Base-by-base conservation (phyloP, 2,888 invertebrate species). In the Metopia argyrocephala region DNA sequence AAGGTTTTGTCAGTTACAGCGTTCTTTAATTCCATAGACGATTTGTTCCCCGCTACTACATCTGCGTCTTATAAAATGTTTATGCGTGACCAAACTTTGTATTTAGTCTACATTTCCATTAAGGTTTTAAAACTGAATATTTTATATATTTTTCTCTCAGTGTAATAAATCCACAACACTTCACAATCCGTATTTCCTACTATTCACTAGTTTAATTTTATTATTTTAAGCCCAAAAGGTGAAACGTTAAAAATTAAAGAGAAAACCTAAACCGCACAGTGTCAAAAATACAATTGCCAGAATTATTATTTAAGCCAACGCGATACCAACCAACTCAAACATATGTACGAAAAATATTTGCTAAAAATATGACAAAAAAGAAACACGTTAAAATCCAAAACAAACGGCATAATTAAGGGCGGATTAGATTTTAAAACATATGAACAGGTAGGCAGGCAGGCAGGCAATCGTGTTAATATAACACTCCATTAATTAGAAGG, bases 211-310 rank as follows among this genome's bases (percentile, higher is more conserved):
- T 15, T 38, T 9, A 38, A 38, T 48, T 48, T n/a, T 6, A 20
- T 15, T 56, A 56, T 56, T 25, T 6, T 27, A 6, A 56, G 27
- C 27, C n/a, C 56, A 56, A 56, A 56, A 56, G 56, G 27, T 56
- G 18, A 12, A 28, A 56, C 7, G 18, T 56, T 27, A 56, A 5
- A 18, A n/a, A 52, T 52, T 21, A 20, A n/a, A n/a, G 27, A 27
- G 1, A 27, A 56, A 56, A 56, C n/a, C n/a, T n/a, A 27, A 38
- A 4, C 38, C 38, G 15, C 38, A 38, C 38, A 38, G 56, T 46
- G 46, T 23, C 45, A 21, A 62, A 45, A 45, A 12, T 15, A 25
- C 15, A 15, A 25, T 18, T 18, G 27, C 28, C 56, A 56, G 7
- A 56, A 31, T 31, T 31, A 31, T 31, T 31, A 31, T 31, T 31